These are phyloP conservation scores for Andrena fulva DNA, from an alignment of 2,888 invertebrate genomes.

Conservation along the genomic window DNA sequence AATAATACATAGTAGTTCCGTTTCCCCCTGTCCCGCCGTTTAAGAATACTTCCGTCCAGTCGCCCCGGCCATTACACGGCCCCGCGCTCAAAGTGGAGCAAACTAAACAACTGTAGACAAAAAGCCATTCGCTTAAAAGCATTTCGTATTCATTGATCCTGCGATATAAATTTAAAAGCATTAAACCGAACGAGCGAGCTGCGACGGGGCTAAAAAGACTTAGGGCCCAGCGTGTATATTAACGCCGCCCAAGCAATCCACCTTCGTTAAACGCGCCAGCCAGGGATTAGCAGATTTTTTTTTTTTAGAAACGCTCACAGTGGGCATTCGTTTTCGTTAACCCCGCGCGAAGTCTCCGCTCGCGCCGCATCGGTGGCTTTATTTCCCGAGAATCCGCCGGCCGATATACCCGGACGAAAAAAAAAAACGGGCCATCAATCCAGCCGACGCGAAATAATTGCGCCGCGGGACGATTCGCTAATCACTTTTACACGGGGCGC, in stretches of 20 bases:
- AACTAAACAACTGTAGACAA: conserved; percentile 3
- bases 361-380: neutral
- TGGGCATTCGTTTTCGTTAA: too few relatives aligned
- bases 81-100: neutral
- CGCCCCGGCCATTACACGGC: neutral
- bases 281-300: neutral
- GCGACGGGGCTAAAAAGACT: neutral
- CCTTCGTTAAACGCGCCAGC: conserved; percentile 14
- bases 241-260: conserved; percentile 39
- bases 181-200: neutral
- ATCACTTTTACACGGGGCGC: conserved; percentile 75
- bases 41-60: neutral
- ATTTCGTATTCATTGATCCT: conserved; percentile 13
- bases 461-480: conserved; percentile 70
- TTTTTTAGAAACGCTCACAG: too few relatives aligned
- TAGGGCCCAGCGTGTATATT: neutral
- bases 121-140: neutral
- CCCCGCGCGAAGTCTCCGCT: too few relatives aligned
- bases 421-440: conserved; percentile 28
- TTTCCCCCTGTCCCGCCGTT: neutral
- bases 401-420: conserved; percentile 10
- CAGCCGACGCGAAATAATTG: conserved; percentile 71
- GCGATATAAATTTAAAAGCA: neutral
- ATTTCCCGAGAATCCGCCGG: conserved; percentile 22
- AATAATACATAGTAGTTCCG: neutral